Base-by-base conservation (phyloP, 2,888 invertebrate genomes). In the Caenorhabditis wallacei region DNA sequence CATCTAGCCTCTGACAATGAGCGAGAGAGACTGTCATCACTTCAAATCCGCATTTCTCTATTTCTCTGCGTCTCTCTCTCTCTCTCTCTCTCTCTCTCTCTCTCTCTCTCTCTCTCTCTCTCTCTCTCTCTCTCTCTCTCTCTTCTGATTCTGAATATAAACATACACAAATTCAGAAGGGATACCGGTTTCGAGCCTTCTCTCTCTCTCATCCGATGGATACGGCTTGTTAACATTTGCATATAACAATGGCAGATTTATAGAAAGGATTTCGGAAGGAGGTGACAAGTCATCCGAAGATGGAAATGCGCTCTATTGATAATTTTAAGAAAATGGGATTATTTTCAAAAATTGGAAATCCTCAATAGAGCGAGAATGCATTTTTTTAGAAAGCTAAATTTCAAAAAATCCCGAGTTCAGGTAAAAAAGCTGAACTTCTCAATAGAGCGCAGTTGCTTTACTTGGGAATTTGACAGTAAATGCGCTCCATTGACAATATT, bases 191-290 rank as follows among this genome's bases (percentile, higher is more conserved):
- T 78, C 78, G 78, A 78, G 78, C 78, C 46, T 48, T 2, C 35
- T 18, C 46, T 22, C 71, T 35, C 10, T 35, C 35, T 35, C 46
- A 46, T 46, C 59, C 59, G 30, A 61, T 22, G 78, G 78, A 69
- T 78, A 68, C 69, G 78, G 69, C 69, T 53, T 78, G 78, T 78
- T 78, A 78, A 78, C 78, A 78, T 78, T 78, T 78, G 63, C 78
- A 78, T 78, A 70, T 20, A 43, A 59, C 20, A 40, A 40, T 10
- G 43, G 43, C n/a, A 11, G 43, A 11, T 40, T 16, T 10, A 37
- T n/a, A 59, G n/a, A 35, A 57, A 57, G 24, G 22, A n/a, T n/a
- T n/a, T n/a, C n/a, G 46, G 40, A 40, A 40, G 40, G 11, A 40
- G 40, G 8, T 8, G 40, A 40, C 10, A 40, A 2, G 13, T 13